A percentile compares a stretch with the other conserved stretches of the same genome.
These are phyloP conservation scores for Thelaira solivaga DNA, from an alignment of 2,888 invertebrate genomes.

Conservation along the genomic window DNA sequence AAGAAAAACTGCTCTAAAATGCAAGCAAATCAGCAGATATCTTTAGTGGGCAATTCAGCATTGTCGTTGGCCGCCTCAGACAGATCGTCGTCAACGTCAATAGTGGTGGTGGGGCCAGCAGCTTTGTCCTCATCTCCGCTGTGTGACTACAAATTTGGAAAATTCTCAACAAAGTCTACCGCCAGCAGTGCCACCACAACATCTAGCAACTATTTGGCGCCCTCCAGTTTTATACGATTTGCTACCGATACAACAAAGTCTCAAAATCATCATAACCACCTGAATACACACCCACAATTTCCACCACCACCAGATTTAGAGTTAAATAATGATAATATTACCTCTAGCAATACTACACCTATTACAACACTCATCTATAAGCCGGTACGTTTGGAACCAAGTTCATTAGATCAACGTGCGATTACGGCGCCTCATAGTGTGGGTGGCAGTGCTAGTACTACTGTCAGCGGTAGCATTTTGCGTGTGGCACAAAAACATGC, in stretches of 20 bases:
- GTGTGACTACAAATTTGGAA: constrained; percentile 72
- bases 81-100: constrained; percentile 35
- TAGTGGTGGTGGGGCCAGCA: constrained; percentile 16
- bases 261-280: constrained; percentile 51
- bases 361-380: constrained; percentile 62
- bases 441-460: neutral
- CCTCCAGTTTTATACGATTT: constrained; percentile 71
- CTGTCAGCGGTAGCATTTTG: neutral
- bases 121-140: constrained; percentile 66
- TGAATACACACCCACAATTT: constrained; percentile 69
- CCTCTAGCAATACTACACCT: constrained; percentile 25
- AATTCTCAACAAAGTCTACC: constrained; percentile 64
- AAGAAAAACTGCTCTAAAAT: constrained; percentile 70
- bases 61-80: constrained; percentile 55
- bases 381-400: constrained; percentile 71
- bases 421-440: constrained; percentile 12
- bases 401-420: constrained; percentile 66
- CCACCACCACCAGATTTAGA: constrained; percentile 69
- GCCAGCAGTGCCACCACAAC: constrained; percentile 25
- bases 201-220: constrained; percentile 66
- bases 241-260: constrained; percentile 65
- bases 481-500: constrained; percentile 67
- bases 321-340: constrained; percentile 56
- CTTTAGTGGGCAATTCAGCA: constrained; percentile 62
- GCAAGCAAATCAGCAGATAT: constrained; percentile 54